Evolutionary conservation across 2,797 vertebrate genomes (phyloP).

Genomic region (Amblyraja radiata): DNA sequence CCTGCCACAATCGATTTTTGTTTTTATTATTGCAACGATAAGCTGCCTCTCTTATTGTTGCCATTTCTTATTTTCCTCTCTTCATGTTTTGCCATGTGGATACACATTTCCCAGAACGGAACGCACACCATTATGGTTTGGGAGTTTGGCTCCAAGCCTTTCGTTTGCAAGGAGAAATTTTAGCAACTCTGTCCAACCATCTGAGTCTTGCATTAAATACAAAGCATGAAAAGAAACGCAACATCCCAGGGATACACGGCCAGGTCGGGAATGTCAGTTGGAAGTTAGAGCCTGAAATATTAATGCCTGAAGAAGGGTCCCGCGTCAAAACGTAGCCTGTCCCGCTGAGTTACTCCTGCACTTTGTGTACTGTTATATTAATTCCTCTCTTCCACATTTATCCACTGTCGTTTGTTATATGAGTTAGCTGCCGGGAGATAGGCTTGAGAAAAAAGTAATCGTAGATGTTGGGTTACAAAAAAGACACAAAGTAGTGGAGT

Average conservation of each 20-base stretch:
- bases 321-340: no score
- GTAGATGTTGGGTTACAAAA: no score
- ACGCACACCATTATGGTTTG: background rate
- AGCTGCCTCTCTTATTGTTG: background rate
- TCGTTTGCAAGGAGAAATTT: background rate
- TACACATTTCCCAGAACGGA: background rate
- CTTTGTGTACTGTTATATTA: background rate
- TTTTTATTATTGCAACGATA: background rate
- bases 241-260: background rate
- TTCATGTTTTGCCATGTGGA: background rate
- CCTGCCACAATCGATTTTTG: background rate
- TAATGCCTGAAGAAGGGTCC: background rate
- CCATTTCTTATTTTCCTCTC: background rate
- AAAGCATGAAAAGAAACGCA: background rate
- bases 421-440: background rate
- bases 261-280: background rate
- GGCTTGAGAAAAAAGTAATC: background rate
- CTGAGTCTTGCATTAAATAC: background rate
- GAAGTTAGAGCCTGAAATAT: background rate
- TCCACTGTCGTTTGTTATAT: background rate
- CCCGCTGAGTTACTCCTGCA: no score
- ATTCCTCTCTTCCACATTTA: no score
- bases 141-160: background rate
- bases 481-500: no score
- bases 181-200: background rate